Percentiles rank a stretch among this genome's conserved stretches.
These are phyloP conservation scores for Amphiura filiformis DNA, from an alignment of 35 echinoderm and acorn worm species.

Conservation along the genomic window DNA sequence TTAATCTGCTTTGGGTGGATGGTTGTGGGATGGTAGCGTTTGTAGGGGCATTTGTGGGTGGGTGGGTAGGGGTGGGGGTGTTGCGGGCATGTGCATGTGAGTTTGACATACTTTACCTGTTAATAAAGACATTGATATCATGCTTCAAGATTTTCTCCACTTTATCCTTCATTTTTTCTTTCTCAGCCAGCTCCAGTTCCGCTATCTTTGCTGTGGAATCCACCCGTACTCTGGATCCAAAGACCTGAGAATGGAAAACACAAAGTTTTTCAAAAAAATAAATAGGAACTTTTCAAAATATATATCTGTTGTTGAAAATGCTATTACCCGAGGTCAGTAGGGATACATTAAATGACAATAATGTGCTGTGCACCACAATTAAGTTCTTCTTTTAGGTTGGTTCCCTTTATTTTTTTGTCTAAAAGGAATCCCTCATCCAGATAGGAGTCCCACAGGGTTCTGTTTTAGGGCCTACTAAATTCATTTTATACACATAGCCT, in stretches of 20 bases:
- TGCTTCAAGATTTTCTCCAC: slow-evolving; percentile 92
- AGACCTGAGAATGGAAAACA: slow-evolving; percentile 56
- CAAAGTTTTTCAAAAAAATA: background rate
- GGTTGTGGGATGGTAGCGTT: background rate
- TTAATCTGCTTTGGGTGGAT: background rate
- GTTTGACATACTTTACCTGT: too few relatives aligned
- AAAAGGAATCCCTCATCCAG: slow-evolving; percentile 86
- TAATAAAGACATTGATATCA: slow-evolving; percentile 93
- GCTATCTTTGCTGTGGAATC: slow-evolving; percentile 89
- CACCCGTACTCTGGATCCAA: slow-evolving; percentile 84
- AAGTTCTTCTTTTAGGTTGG: slow-evolving; percentile 89
- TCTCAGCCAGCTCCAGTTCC: slow-evolving; percentile 90
- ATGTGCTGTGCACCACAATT: too few relatives aligned
- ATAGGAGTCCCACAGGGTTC: slow-evolving; percentile 88
- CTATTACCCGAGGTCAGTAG: too few relatives aligned
- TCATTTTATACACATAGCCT: too few relatives aligned
- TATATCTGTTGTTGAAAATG: too few relatives aligned
- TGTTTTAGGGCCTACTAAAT: too few relatives aligned
- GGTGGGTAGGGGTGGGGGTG: too few relatives aligned
- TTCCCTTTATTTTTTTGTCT: slow-evolving; percentile 86
- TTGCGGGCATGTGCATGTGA: too few relatives aligned
- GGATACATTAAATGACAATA: too few relatives aligned
- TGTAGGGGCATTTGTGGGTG: background rate
- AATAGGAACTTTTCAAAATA: background rate
- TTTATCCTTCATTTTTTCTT: slow-evolving; percentile 94